Conservation (phyloP, 2,888 invertebrate genomes). For the Cosmia trapezina region DNA sequence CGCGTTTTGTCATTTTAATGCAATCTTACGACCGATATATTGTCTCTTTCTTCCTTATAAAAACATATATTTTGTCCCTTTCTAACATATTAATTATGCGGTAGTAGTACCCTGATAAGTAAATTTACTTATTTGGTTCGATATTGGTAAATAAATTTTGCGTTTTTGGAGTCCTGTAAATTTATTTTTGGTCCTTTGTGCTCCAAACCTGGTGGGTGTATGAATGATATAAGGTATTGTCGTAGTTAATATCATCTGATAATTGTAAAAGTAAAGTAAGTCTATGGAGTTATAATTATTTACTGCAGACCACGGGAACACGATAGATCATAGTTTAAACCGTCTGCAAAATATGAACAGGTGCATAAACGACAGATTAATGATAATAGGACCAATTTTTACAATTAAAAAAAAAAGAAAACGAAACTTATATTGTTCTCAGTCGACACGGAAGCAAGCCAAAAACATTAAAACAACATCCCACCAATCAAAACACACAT, state of each 20-base stretch:
- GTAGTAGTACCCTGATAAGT: constrained; percentile 41
- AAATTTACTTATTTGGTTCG: constrained; percentile 51
- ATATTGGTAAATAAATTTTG: constrained; percentile 42
- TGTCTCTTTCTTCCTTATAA: constrained; percentile 45
- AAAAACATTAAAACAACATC: constrained; percentile 28
- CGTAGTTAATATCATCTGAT: constrained; percentile 6
- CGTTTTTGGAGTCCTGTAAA: constrained; percentile 13
- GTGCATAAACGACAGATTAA: background rate
- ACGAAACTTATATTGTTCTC: background rate
- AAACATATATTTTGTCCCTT: constrained; percentile 32
- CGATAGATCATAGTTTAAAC: background rate
- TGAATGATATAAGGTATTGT: background rate
- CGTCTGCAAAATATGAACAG: background rate
- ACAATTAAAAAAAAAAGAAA: background rate
- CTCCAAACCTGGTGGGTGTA: background rate
- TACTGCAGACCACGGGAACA: background rate
- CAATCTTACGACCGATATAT: constrained; percentile 65
- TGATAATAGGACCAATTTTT: background rate
- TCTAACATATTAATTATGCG: constrained; percentile 46
- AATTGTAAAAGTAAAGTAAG: background rate
- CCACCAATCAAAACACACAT: constrained; percentile 28
- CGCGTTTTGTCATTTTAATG: constrained; percentile 65
- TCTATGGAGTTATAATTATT: background rate
- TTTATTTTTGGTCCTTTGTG: constrained; percentile 22
- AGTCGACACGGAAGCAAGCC: constrained; percentile 23